These are phyloP conservation scores for Torymus tubicola DNA, from an alignment of 2,888 invertebrate genomes.

Conservation along the genomic window DNA sequence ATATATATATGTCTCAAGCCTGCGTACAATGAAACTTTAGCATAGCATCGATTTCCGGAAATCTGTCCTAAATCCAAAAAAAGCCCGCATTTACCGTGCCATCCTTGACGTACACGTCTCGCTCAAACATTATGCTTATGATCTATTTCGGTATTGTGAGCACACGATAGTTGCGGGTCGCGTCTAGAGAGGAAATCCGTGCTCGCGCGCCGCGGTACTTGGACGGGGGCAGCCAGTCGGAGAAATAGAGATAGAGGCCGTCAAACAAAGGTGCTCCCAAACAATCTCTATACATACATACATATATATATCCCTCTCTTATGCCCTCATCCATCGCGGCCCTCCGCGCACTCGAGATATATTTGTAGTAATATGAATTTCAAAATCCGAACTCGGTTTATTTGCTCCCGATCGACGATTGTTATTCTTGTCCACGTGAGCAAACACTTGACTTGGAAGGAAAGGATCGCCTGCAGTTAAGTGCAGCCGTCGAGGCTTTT, in stretches of 20 bases:
- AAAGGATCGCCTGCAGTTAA: constrained; percentile 40
- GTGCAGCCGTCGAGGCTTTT: constrained; percentile 25
- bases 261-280: constrained; percentile 33
- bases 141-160: constrained; percentile 42
- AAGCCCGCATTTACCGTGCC: neutral
- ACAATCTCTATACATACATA: no score
- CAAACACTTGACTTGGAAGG: constrained; percentile 42
- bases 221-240: no score
- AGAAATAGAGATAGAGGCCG: neutral
- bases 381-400: constrained; percentile 48
- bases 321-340: no score
- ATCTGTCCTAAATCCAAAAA: no score
- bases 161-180: neutral
- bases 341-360: constrained; percentile 14
- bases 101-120: constrained; percentile 4
- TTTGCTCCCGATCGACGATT: constrained; percentile 49
- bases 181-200: constrained; percentile 25
- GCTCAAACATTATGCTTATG: constrained; percentile 7
- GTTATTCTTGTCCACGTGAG: constrained; percentile 59
- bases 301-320: neutral
- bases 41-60: no score
- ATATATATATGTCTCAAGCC: no score
- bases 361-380: constrained; percentile 54
- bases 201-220: neutral
- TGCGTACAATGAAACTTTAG: no score